These are phyloP conservation scores for Cathartes aura DNA, from an alignment of 2,113 vertebrate genomes.

Conservation along the genomic window DNA sequence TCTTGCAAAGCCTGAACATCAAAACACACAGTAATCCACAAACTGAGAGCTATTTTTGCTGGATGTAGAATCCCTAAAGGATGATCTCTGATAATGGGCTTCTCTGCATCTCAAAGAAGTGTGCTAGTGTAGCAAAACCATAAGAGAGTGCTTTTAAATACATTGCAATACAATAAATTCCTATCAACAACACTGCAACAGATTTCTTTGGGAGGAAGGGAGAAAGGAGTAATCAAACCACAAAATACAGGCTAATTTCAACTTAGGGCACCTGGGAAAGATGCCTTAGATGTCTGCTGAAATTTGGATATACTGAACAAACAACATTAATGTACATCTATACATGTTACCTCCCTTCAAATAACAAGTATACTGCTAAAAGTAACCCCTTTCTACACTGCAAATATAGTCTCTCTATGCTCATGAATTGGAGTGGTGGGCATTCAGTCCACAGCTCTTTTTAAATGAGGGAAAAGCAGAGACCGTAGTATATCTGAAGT, in stretches of 20 bases:
- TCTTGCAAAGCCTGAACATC: background rate
- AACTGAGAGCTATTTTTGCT: slow-evolving; percentile 33
- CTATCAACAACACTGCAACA: background rate
- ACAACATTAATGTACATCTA: background rate
- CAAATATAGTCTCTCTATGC: background rate
- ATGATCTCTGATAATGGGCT: slow-evolving; percentile 38
- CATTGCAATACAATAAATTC: background rate
- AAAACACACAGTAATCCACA: slow-evolving; percentile 19
- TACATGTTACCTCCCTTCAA: background rate
- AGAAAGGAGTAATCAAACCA: background rate
- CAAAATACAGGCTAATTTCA: background rate
- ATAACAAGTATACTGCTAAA: background rate
- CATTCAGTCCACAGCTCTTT: background rate
- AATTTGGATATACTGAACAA: background rate
- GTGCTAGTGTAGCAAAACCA: background rate
- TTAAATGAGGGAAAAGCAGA: background rate
- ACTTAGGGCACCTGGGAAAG: background rate
- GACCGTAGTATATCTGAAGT: background rate
- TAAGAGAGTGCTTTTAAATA: background rate
- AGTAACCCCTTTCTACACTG: background rate
- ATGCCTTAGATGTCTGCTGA: background rate
- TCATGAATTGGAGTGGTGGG: background rate
- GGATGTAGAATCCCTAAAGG: slow-evolving; percentile 25
- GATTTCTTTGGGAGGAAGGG: background rate
- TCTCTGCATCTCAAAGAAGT: slow-evolving; percentile 16